Conservation (phyloP, 2,888 invertebrate species). For the Octonoba sinensis region DNA sequence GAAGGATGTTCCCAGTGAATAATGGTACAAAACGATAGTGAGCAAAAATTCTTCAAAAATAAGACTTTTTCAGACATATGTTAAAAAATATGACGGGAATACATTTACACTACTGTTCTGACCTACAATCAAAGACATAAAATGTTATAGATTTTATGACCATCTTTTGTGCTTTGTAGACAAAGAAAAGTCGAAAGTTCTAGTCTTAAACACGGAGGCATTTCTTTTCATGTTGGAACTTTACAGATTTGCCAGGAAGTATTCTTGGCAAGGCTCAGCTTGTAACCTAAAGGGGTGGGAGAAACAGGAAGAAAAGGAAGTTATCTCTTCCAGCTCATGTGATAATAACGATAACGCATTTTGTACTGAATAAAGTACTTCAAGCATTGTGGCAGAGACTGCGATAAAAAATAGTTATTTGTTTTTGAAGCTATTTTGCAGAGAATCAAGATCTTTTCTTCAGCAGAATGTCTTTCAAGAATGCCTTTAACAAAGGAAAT, state of each 20-base stretch:
- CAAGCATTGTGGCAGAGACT: conserved; percentile 10
- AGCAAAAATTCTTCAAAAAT: conserved; percentile 24
- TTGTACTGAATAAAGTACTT: conserved; percentile 24
- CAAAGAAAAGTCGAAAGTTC: conserved; percentile 38
- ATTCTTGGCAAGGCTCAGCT: too few relatives aligned
- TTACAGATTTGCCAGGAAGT: too few relatives aligned
- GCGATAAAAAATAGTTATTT: conserved; percentile 35
- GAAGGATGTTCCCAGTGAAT: conserved; percentile 40
- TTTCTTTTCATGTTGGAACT: conserved; percentile 15
- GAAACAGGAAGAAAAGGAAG: neutral
- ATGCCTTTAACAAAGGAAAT: too few relatives aligned
- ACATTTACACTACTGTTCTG: too few relatives aligned
- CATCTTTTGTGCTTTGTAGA: conserved; percentile 30
- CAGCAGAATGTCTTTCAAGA: too few relatives aligned
- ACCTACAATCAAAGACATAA: neutral
- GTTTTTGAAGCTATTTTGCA: conserved; percentile 9
- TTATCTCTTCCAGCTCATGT: conserved; percentile 43
- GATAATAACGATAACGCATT: conserved; percentile 24
- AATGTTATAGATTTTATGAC: conserved; percentile 37
- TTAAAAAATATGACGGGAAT: too few relatives aligned
- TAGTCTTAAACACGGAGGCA: conserved; percentile 32
- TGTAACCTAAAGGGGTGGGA: too few relatives aligned
- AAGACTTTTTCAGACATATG: neutral
- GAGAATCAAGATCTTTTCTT: neutral
- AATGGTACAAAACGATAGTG: conserved; percentile 14